Conservation (phyloP, 2,888 invertebrate species). For the Pseudoips prasinana region DNA sequence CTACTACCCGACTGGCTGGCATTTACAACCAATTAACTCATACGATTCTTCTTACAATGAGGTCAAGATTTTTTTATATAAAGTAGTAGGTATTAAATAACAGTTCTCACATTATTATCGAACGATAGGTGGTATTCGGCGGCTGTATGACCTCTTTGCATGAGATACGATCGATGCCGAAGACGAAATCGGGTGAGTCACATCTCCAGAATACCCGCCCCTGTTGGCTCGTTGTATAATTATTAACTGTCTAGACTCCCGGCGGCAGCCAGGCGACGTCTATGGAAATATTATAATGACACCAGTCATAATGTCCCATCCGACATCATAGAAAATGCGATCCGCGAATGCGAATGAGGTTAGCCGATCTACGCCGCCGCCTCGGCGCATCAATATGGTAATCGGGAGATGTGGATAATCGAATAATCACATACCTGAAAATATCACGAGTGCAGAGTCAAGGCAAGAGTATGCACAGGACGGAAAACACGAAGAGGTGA, state of each 20-base stretch:
- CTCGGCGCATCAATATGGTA: slow-evolving; percentile 22
- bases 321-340: slow-evolving; percentile 18
- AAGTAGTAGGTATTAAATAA: too few relatives aligned
- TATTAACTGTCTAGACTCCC: slow-evolving; percentile 74
- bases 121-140: slow-evolving; percentile 54
- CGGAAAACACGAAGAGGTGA: slow-evolving; percentile 72
- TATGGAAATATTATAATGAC: slow-evolving; percentile 54
- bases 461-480: slow-evolving; percentile 68
- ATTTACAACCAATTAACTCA: background rate
- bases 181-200: slow-evolving; percentile 70
- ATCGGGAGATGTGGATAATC: slow-evolving; percentile 9
- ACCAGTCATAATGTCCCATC: slow-evolving; percentile 49
- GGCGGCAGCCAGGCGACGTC: slow-evolving; percentile 69
- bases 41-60: background rate
- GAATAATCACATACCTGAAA: slow-evolving; percentile 58
- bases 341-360: slow-evolving; percentile 37
- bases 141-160: slow-evolving; percentile 52
- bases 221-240: slow-evolving; percentile 71
- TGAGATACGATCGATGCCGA: slow-evolving; percentile 66
- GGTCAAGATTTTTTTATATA: too few relatives aligned
- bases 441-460: slow-evolving; percentile 55
- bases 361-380: slow-evolving; percentile 22
- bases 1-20: slow-evolving; percentile 12
- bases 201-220: slow-evolving; percentile 63
- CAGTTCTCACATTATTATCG: too few relatives aligned